Base-by-base conservation (phyloP, 2,888 invertebrate genomes). In the Diarsia brunnea region DNA sequence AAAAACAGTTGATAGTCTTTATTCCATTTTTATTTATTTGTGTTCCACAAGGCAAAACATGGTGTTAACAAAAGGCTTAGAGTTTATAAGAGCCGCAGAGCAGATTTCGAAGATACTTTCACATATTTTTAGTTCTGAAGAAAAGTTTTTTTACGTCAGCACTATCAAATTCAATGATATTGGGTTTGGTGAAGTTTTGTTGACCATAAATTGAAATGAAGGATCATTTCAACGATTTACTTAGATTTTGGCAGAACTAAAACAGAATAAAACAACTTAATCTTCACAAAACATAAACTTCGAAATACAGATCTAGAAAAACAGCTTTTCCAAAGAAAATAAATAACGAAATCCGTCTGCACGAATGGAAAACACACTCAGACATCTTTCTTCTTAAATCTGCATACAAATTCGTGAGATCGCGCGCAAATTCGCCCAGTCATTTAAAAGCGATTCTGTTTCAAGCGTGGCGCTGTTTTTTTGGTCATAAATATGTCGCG, bases 401-500 rank as follows among this genome's bases (percentile, higher is more conserved):
- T 95, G 93, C 94, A 95, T 95, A 95, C 94, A 95, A 94, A 95
- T 95, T 95, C 94, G 95, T 93, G 94, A 95, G 93, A 94, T 95
- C 94, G 93, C 94, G 92, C 91, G 91, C 94, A 95, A 95, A 96
- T 95, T 95, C 95, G 93, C 94, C 91, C 90, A 94, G 95, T 95
- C 95, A 96, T 95, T 95, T 95, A 95, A 95, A 95, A 95, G 90
- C 94, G 94, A 94, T 95, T 95, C 93, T 92, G 93, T 94, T 95
- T 94, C 92, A 91, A 92, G 93, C 87, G 92, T 91, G 92, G 92
- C 91, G 93, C 93, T 93, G 94, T 95, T 92, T 95, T 95, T 94
- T 92, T 92, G 92, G 89, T 93, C 93, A 94, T 95, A 95, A 95
- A 95, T 94, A 95, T 94, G 92, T 94, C 93, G 86, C 82, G 87